Conservation (phyloP, 2,797 vertebrate species). For the Melanogrammus aeglefinus region DNA sequence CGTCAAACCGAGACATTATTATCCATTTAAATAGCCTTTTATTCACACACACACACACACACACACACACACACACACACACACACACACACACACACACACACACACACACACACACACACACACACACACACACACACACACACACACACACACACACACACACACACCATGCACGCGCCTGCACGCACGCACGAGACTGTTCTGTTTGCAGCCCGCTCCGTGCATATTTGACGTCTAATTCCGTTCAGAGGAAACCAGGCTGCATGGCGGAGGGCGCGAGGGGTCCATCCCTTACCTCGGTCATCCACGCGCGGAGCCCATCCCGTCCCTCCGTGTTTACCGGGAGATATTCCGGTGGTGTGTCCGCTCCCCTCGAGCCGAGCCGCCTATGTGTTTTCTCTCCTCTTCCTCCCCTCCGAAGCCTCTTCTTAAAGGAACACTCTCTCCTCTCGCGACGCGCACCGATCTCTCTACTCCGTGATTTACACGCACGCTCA, state of each 20-base stretch:
- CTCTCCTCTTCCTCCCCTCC: constrained; percentile 2
- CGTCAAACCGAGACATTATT: constrained; percentile 49
- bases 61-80: background rate
- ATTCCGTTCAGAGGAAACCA: background rate
- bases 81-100: background rate
- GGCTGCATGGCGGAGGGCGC: no score
- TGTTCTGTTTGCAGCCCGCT: background rate
- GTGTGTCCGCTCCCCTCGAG: background rate
- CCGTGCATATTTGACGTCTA: background rate
- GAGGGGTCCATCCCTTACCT: background rate
- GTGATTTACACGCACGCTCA: constrained; percentile 61
- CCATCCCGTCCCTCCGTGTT: background rate
- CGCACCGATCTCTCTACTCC: constrained; percentile 19
- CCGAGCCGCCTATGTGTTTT: background rate
- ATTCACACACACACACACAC: background rate
- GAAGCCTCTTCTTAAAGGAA: constrained; percentile 4
- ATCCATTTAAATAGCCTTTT: background rate
- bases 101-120: background rate
- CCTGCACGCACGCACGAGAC: background rate
- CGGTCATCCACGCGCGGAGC: background rate
- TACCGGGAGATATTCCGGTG: background rate
- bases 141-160: background rate
- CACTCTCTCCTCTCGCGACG: background rate
- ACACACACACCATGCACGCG: background rate
- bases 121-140: background rate